These are phyloP conservation scores for Pteronotus mesoamericanus DNA, from an alignment of 2,797 vertebrate species.

Conservation along the genomic window DNA sequence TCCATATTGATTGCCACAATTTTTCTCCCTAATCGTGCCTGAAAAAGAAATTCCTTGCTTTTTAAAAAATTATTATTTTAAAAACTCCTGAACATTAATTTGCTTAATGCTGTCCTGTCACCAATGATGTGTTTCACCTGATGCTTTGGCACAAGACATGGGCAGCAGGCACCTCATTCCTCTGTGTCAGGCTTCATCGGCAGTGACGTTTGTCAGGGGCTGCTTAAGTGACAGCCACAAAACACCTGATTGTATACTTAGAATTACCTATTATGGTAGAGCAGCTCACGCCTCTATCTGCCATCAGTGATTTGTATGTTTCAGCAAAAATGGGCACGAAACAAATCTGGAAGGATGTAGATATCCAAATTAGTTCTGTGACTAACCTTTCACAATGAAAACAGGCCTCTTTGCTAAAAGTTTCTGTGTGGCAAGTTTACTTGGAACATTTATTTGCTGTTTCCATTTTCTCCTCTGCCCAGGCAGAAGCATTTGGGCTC, in stretches of 20 bases:
- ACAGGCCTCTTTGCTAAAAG: neutral
- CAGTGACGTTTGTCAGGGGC: constrained; percentile 78
- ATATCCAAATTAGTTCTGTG: constrained; percentile 68
- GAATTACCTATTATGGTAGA: constrained; percentile 69
- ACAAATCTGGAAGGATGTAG: constrained; percentile 65
- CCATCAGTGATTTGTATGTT: constrained; percentile 53
- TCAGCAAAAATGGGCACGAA: constrained; percentile 45
- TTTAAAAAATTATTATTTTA: constrained; percentile 46
- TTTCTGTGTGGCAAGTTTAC: neutral
- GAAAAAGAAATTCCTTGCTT: constrained; percentile 66
- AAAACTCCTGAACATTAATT: constrained; percentile 78
- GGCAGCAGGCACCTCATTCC: constrained; percentile 75
- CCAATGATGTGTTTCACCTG: constrained; percentile 75
- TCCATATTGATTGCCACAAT: constrained; percentile 51
- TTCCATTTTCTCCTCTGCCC: neutral
- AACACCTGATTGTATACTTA: constrained; percentile 71
- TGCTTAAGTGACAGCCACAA: constrained; percentile 77
- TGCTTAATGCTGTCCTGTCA: constrained; percentile 77
- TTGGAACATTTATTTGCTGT: neutral
- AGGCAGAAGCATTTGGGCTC: neutral
- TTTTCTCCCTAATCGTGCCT: constrained; percentile 73
- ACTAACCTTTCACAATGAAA: constrained; percentile 31
- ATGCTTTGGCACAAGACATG: constrained; percentile 74
- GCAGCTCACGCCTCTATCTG: constrained; percentile 57
- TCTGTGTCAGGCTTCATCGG: constrained; percentile 76